Evolutionary conservation across 92 coral and sea anemone genomes (phyloP).

Genomic region (Parazoanthus swiftii): DNA sequence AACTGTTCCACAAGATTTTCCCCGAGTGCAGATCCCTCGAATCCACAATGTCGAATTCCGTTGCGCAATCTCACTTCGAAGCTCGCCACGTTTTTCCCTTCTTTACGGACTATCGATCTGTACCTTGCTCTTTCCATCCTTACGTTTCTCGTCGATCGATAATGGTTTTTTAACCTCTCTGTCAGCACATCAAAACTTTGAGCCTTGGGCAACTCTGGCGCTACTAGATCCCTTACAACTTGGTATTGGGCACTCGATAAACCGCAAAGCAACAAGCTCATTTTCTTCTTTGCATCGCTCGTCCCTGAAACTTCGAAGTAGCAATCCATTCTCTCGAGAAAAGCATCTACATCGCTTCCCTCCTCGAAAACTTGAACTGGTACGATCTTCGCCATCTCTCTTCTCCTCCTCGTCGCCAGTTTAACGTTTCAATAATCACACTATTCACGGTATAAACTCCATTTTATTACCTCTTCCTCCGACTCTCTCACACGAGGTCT

Average conservation of each 20-base stretch:
- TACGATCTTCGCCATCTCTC: too few relatives aligned
- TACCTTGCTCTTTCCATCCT: constrained; percentile 7
- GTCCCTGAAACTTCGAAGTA: neutral
- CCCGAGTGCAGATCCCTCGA: neutral
- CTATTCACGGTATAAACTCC: neutral
- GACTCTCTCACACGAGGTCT: neutral
- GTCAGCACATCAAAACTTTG: neutral
- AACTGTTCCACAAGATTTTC: constrained; percentile 10
- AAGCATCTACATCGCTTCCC: constrained; percentile 21
- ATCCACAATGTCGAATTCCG: constrained; percentile 3
- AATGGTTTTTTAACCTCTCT: constrained; percentile 4
- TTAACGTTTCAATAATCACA: neutral
- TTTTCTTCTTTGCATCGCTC: too few relatives aligned
- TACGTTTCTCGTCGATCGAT: neutral
- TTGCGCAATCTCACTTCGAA: constrained; percentile 10
- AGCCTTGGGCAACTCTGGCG: neutral
- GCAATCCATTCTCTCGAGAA: constrained; percentile 3
- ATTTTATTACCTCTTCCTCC: too few relatives aligned
- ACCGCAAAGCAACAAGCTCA: too few relatives aligned
- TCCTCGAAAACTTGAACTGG: constrained; percentile 18
- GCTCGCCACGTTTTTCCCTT: neutral
- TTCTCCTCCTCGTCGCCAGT: too few relatives aligned
- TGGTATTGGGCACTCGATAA: constrained; percentile 18
- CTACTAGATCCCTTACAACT: constrained; percentile 20
- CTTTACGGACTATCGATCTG: neutral